phyloP scores from a whole-genome alignment of 2,113 vertebrate species.

The Azemiops feae region DNA sequence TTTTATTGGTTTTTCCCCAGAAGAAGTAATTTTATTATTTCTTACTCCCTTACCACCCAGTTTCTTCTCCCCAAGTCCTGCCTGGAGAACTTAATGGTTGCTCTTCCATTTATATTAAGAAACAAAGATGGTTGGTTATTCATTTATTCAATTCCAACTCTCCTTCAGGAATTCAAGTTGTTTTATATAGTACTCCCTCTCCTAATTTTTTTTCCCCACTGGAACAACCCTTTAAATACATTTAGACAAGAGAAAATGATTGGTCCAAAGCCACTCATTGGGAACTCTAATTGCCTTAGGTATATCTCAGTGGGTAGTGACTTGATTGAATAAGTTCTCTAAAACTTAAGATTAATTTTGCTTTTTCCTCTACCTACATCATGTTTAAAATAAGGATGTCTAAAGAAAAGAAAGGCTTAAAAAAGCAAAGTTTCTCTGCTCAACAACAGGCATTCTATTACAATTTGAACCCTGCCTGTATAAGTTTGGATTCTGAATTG shows the following conservation, averaged over 20 bases:
- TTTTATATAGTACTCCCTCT: background rate
- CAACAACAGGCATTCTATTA: background rate
- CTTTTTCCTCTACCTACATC: background rate
- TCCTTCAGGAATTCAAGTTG: background rate
- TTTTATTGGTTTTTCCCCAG: background rate
- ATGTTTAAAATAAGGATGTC: background rate
- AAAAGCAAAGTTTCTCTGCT: background rate
- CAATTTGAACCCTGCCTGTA: background rate
- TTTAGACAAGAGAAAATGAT: background rate
- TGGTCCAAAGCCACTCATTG: background rate
- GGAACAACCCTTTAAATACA: background rate
- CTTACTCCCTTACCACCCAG: background rate
- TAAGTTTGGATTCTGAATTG: background rate
- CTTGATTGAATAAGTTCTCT: background rate
- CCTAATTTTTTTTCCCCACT: background rate
- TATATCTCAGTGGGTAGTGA: background rate
- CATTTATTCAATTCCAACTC: background rate
- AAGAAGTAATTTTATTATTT: background rate
- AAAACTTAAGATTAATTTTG: background rate
- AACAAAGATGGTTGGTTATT: background rate
- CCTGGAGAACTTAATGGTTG: background rate
- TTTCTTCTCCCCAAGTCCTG: background rate
- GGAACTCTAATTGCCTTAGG: background rate
- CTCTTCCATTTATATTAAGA: background rate
- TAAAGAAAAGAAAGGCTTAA: too few relatives aligned